Evolutionary conservation across 2,113 vertebrate species (phyloP).

Genomic region (Macaca nemestrina): DNA sequence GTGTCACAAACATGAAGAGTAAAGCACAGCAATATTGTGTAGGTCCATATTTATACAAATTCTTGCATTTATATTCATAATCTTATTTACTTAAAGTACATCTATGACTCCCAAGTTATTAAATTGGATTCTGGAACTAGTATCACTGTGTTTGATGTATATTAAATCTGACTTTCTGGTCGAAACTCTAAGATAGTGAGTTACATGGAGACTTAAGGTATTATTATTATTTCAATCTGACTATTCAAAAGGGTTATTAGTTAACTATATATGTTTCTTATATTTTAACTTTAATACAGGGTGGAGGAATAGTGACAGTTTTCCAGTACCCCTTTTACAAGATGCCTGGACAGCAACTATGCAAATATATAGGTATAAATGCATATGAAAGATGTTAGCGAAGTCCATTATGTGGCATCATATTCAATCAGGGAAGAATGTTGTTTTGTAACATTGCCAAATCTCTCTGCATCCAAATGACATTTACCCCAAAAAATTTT

Average conservation of each 20-base stretch:
- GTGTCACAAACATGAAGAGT: neutral
- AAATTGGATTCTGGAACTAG: neutral
- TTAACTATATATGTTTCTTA: neutral
- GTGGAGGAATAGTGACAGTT: neutral
- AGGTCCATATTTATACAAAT: neutral
- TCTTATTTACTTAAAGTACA: neutral
- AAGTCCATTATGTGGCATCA: neutral
- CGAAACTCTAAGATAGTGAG: neutral
- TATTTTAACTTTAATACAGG: neutral
- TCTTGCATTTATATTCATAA: neutral
- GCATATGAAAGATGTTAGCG: neutral
- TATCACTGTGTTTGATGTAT: neutral
- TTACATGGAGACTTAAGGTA: neutral
- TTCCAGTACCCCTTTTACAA: neutral
- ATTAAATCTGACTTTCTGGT: slow-evolving; percentile 10
- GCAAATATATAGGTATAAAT: neutral
- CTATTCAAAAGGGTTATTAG: neutral
- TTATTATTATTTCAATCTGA: neutral
- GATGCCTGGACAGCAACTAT: neutral
- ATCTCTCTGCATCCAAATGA: neutral
- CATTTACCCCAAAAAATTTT: neutral
- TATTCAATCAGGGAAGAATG: neutral
- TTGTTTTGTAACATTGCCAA: neutral
- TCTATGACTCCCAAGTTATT: no score
- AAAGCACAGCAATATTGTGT: neutral